Conservation (phyloP, 1,140 invertebrate species). For the Aphelenchoides fujianensis region DNA sequence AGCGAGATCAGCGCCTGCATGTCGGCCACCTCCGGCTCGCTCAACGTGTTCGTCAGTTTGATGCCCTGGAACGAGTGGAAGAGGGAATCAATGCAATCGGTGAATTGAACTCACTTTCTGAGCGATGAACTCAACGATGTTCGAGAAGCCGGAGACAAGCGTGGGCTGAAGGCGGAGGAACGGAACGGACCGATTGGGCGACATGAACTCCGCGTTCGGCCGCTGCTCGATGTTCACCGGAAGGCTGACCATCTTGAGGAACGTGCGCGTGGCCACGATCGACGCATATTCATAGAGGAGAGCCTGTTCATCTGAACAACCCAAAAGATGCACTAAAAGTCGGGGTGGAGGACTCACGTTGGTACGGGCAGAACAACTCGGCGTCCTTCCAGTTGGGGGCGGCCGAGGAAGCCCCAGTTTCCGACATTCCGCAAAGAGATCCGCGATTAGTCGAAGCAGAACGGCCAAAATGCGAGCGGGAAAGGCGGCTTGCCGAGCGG, state of each 20-base stretch:
- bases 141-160: slow-evolving; percentile 82
- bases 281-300: slow-evolving; percentile 59
- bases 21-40: slow-evolving; percentile 77
- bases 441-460: too few relatives aligned
- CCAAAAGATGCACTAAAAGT: slow-evolving; percentile 25
- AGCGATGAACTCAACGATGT: slow-evolving; percentile 81
- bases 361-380: slow-evolving; percentile 47
- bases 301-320: slow-evolving; percentile 55
- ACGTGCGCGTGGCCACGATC: slow-evolving; percentile 67
- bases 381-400: slow-evolving; percentile 56
- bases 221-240: slow-evolving; percentile 72
- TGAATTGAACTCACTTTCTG: slow-evolving; percentile 69
- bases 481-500: too few relatives aligned
- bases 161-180: slow-evolving; percentile 84
- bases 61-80: slow-evolving; percentile 70
- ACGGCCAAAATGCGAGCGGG: too few relatives aligned
- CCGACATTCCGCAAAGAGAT: neutral
- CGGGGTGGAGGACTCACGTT: slow-evolving; percentile 31
- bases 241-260: slow-evolving; percentile 85
- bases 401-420: slow-evolving; percentile 15
- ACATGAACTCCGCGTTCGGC: slow-evolving; percentile 91
- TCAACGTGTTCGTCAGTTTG: slow-evolving; percentile 72
- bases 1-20: slow-evolving; percentile 84
- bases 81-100: too few relatives aligned
- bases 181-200: slow-evolving; percentile 79